Evolutionary conservation across 2,888 invertebrate species (phyloP), one percentile per base, ranked within the genome.

Genomic region (Napeogenes inachia): DNA sequence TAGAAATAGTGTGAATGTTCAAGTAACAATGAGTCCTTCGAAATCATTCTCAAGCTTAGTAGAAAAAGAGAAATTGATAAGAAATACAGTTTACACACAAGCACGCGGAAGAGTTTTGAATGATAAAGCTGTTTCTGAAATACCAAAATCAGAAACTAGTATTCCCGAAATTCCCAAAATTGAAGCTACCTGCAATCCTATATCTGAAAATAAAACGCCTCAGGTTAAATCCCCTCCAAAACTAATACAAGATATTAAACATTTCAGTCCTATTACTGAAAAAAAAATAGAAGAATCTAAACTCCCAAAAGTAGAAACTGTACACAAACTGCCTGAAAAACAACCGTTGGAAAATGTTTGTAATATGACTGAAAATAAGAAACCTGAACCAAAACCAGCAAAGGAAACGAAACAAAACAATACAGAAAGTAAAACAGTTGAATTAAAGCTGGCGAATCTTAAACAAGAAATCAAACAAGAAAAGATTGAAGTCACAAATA

Each of bases 71-170:
- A 88, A 87, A 68, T 71, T 85, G 53, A 68, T 85, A n/a, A 78
- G 89, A 69, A 88, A 88, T 55, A 89, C 89, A 5, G 88, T 89
- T 2, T 89, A 71, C 61, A 80, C 84, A 2, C 89, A 89, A 81
- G 89, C 89, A 0, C 78, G 87, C 46, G 85, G 84, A 0, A 78
- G 87, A 70, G 67, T 86, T 54, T 68, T 86, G 47, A 78, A 76
- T 56, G 85, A 85, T 45, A 84, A 84, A 69, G 75, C 56, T 54
- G 50, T 69, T 10, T 61, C 59, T 50, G 65, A 66, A 55, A 67
- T 53, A 12, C 46, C 55, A 4, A 62, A 62, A 55, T 42, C 47
- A 21, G 50, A 50, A 30, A 8, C 42, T 42, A 10, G 8, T 12
- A 12, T 42, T 8, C 42, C 42, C 4, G 42, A 42, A 42, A 42